Conservation (phyloP, 1,140 invertebrate species). For the Stegodyphus dumicola region DNA sequence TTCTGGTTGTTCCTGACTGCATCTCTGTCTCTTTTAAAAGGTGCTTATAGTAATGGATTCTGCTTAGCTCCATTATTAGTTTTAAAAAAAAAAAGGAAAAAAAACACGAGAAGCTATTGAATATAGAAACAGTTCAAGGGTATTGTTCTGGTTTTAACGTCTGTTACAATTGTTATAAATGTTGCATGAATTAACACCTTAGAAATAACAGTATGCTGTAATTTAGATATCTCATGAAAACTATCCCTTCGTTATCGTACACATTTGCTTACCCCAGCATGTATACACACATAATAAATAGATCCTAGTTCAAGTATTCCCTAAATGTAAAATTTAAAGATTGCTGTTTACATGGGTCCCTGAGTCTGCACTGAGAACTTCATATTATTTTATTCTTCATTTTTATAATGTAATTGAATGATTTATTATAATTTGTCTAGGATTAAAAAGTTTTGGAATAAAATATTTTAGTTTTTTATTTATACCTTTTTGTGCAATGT, state of each 20-base stretch:
- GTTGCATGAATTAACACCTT: slow-evolving; percentile 50
- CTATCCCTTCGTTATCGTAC: slow-evolving; percentile 48
- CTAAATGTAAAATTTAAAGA: slow-evolving; percentile 42
- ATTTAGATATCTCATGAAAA: slow-evolving; percentile 43
- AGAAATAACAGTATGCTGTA: slow-evolving; percentile 36
- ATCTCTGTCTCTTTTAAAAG: slow-evolving; percentile 50
- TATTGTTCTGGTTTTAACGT: slow-evolving; percentile 53
- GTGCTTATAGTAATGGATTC: slow-evolving; percentile 56
- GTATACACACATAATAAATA: slow-evolving; percentile 36
- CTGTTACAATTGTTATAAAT: slow-evolving; percentile 51
- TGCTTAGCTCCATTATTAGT: slow-evolving; percentile 48
- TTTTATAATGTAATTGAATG: no score
- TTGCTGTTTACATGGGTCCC: slow-evolving; percentile 28
- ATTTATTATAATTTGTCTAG: no score
- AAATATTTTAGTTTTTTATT: no score
- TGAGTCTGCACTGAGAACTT: background rate
- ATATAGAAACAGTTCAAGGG: slow-evolving; percentile 40
- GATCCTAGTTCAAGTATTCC: slow-evolving; percentile 13
- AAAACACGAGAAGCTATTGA: slow-evolving; percentile 32
- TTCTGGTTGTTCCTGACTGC: slow-evolving; percentile 41
- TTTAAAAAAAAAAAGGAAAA: background rate
- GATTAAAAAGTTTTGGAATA: no score
- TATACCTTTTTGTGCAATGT: no score
- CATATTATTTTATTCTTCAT: no score
- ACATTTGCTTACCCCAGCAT: slow-evolving; percentile 37